These are phyloP conservation scores for Cancer borealis DNA, from an alignment of 2,888 invertebrate species.

Conservation along the genomic window DNA sequence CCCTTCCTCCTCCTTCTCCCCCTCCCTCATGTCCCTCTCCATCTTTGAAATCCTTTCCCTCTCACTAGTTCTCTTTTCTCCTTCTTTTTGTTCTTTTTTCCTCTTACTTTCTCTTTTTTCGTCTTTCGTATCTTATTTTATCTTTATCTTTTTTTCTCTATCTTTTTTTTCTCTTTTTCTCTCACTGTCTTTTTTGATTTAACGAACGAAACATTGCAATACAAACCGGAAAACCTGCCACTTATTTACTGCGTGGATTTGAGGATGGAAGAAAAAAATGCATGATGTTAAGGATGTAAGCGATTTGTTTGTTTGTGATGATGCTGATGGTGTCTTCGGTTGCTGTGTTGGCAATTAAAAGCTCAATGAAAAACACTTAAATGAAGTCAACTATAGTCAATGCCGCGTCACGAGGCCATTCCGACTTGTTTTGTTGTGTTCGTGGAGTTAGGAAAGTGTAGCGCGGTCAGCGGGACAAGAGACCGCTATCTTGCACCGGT, in stretches of 20 bases:
- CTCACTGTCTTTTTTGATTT: background rate
- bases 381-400: too few relatives aligned
- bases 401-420: background rate
- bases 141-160: background rate
- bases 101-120: too few relatives aligned
- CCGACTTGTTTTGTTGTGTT: background rate
- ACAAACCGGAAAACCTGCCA: background rate
- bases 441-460: background rate
- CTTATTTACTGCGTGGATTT: background rate
- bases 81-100: too few relatives aligned
- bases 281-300: background rate
- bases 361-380: too few relatives aligned
- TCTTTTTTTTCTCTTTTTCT: background rate
- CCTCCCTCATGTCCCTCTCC: background rate
- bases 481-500: slow-evolving; percentile 6
- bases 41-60: too few relatives aligned
- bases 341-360: background rate
- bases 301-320: background rate
- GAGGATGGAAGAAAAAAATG: background rate
- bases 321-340: background rate
- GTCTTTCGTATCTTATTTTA: background rate
- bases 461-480: slow-evolving; percentile 13
- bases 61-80: too few relatives aligned
- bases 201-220: background rate
- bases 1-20: background rate